A percentile compares a stretch with the other conserved stretches of the same genome.
phyloP scores from a whole-genome alignment of 1,140 invertebrate genomes.

The Sinella curviseta region DNA sequence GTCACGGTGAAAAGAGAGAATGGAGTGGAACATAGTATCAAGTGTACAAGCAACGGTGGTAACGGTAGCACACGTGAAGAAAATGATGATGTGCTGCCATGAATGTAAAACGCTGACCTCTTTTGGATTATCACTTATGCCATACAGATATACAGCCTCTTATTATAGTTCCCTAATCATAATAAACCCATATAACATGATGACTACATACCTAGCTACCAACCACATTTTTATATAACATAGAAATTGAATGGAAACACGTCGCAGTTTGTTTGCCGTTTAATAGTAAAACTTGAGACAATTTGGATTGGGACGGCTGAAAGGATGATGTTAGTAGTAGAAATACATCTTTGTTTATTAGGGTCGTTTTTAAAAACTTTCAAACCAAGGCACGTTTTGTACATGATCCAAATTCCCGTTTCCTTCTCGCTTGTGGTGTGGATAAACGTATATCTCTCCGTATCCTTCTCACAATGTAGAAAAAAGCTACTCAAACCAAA shows the following conservation, averaged over 20 bases:
- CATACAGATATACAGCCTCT: neutral
- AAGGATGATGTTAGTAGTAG: too few relatives aligned
- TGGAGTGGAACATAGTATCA: neutral
- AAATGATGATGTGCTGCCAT: conserved; percentile 19
- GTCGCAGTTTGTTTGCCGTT: neutral
- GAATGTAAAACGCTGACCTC: conserved; percentile 24
- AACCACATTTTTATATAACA: neutral
- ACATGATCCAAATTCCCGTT: neutral
- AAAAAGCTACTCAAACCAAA: neutral
- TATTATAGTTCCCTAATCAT: neutral
- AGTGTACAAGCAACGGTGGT: neutral
- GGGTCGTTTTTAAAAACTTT: neutral
- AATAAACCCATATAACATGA: neutral
- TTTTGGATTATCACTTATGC: neutral
- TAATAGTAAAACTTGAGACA: neutral
- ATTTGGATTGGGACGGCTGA: neutral
- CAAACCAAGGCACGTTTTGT: neutral
- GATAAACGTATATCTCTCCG: too few relatives aligned
- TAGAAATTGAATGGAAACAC: neutral
- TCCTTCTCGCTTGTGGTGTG: neutral
- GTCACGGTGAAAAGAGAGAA: neutral
- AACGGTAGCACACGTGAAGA: neutral
- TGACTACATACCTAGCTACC: neutral
- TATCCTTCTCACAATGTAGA: neutral
- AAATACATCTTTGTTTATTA: too few relatives aligned